Percentiles rank a stretch among this genome's conserved stretches.
Evolutionary conservation across 2,113 vertebrate species (phyloP).

Genomic region (Bubo scandiacus): DNA sequence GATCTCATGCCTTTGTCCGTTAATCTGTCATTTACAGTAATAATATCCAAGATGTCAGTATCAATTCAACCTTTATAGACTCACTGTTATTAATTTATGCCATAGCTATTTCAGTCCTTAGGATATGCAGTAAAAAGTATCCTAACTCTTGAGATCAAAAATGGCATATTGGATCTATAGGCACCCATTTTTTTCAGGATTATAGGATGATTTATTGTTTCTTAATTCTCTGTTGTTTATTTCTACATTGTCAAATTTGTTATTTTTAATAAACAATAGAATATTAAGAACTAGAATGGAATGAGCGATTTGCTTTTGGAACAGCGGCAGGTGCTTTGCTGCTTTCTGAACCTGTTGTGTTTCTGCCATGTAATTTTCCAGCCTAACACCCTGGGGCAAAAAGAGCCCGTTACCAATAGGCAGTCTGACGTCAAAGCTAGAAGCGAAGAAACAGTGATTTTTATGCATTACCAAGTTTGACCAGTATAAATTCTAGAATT

Average conservation of each 20-base stretch:
- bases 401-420: not conserved
- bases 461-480: not conserved
- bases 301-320: not conserved
- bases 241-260: not conserved
- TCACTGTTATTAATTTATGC: constrained; percentile 40
- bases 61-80: constrained; percentile 49
- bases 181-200: not conserved
- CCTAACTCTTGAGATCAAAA: not conserved
- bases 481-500: not conserved
- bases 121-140: not conserved
- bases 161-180: not conserved
- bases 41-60: constrained; percentile 63
- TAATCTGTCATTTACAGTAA: constrained; percentile 64
- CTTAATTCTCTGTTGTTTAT: not conserved
- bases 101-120: not conserved
- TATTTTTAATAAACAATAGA: not conserved
- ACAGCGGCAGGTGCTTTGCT: not conserved
- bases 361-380: not conserved
- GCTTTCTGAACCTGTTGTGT: not conserved
- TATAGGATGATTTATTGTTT: not conserved
- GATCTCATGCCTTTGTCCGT: constrained; percentile 38
- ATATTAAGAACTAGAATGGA: not conserved
- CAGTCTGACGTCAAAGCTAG: not conserved
- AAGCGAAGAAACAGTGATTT: not conserved
- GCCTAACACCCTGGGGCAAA: not conserved